These are phyloP conservation scores for Camponotus pennsylvanicus DNA, from an alignment of 1,140 invertebrate species.

Conservation along the genomic window DNA sequence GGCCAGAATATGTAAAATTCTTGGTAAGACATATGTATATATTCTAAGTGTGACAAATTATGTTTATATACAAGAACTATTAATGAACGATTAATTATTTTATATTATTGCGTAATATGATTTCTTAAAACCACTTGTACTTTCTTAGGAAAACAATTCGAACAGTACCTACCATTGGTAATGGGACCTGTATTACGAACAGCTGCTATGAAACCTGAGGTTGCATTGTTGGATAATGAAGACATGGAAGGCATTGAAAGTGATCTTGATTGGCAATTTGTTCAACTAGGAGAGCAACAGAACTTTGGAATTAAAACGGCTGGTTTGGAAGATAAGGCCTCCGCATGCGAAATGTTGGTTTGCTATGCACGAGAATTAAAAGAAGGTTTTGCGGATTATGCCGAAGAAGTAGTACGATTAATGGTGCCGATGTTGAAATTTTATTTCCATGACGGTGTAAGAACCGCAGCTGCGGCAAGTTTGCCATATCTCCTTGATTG, in stretches of 20 bases:
- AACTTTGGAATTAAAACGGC: constrained; percentile 97
- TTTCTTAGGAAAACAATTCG: constrained; percentile 93
- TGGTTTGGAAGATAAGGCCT: constrained; percentile 99
- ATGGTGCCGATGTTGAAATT: constrained; percentile 99
- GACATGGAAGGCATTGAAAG: constrained; percentile 95
- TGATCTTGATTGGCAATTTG: constrained; percentile 99
- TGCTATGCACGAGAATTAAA: constrained; percentile 99
- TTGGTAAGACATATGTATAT: constrained; percentile 87
- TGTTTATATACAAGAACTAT: neutral
- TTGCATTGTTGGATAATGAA: constrained; percentile 97
- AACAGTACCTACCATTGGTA: constrained; percentile 98
- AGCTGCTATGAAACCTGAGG: constrained; percentile 98
- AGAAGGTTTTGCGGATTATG: constrained; percentile 97
- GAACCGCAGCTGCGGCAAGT: constrained; percentile 97
- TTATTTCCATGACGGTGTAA: constrained; percentile 99
- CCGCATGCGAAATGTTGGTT: constrained; percentile 99
- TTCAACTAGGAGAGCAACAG: constrained; percentile 98
- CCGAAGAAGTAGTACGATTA: constrained; percentile 97
- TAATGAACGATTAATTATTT: no score
- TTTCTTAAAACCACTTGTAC: constrained; percentile 3
- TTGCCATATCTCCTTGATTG: constrained; percentile 97
- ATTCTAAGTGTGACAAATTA: neutral
- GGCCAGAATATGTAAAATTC: constrained; percentile 99
- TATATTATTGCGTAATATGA: neutral
- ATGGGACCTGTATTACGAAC: constrained; percentile 99